A percentile compares a stretch with the other conserved stretches of the same genome.
Evolutionary conservation across 2,113 vertebrate genomes (phyloP).

Genomic region (Clarias gariepinus): DNA sequence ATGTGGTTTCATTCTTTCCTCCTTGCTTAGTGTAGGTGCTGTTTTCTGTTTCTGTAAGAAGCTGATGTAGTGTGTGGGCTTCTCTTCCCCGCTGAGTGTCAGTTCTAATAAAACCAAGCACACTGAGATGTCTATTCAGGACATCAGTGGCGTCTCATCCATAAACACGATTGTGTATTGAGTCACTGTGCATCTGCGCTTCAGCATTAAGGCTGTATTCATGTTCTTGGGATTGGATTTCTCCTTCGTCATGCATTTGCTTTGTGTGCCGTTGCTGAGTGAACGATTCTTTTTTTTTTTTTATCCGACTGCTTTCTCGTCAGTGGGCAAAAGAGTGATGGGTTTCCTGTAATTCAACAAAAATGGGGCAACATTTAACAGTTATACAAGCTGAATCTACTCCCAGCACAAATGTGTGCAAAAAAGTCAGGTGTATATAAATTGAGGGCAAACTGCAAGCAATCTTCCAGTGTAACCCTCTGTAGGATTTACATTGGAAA

Average conservation of each 20-base stretch:
- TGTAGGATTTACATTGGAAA: neutral
- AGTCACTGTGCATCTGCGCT: slow-evolving; percentile 8
- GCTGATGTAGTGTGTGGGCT: slow-evolving; percentile 23
- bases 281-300: neutral
- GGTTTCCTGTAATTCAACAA: slow-evolving; percentile 4
- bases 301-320: neutral
- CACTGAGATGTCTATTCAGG: slow-evolving; percentile 17
- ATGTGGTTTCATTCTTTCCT: neutral
- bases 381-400: neutral
- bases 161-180: slow-evolving; percentile 33
- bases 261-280: slow-evolving; percentile 4
- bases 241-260: slow-evolving; percentile 1
- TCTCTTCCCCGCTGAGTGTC: slow-evolving; percentile 18
- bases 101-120: slow-evolving; percentile 16
- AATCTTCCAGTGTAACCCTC: neutral
- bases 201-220: slow-evolving; percentile 25
- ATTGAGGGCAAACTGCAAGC: neutral
- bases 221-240: slow-evolving; percentile 26
- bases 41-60: slow-evolving; percentile 1
- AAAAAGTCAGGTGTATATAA: neutral
- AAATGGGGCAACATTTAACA: neutral
- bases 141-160: slow-evolving; percentile 21
- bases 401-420: neutral
- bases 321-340: slow-evolving; percentile 21
- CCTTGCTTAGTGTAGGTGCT: slow-evolving; percentile 1